Percentiles rank a stretch among this genome's conserved stretches.
These are phyloP conservation scores for Vanacampus margaritifer DNA, from an alignment of 2,113 vertebrate genomes.

Conservation along the genomic window DNA sequence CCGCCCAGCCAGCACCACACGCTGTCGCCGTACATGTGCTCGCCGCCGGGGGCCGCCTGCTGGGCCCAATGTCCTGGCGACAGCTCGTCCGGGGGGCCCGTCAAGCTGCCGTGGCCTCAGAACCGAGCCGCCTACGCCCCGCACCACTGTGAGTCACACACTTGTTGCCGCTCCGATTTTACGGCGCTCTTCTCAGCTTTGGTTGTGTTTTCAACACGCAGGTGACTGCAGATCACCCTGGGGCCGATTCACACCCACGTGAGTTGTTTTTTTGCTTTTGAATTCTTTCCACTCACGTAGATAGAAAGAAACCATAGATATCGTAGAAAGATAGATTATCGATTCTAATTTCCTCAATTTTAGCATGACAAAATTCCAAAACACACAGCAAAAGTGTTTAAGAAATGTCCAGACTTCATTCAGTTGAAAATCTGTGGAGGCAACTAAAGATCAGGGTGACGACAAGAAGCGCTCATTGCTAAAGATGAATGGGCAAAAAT, in stretches of 20 bases:
- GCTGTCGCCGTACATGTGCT: slow-evolving; percentile 49
- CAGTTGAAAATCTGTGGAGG: too few relatives aligned
- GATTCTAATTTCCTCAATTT: too few relatives aligned
- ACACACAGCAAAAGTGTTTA: too few relatives aligned
- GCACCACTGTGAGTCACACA: slow-evolving; percentile 57
- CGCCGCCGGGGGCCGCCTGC: slow-evolving; percentile 51
- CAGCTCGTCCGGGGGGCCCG: slow-evolving; percentile 29
- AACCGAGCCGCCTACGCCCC: slow-evolving; percentile 36
- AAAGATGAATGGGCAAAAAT: too few relatives aligned
- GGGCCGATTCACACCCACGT: slow-evolving; percentile 47
- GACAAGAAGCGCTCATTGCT: too few relatives aligned
- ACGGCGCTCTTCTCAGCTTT: not conserved
- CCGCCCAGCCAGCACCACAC: slow-evolving; percentile 55
- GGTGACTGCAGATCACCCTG: slow-evolving; percentile 44
- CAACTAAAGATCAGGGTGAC: too few relatives aligned
- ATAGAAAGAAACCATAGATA: too few relatives aligned
- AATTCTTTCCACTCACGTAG: not conserved
- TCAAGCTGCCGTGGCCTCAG: slow-evolving; percentile 28
- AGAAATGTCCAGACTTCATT: too few relatives aligned
- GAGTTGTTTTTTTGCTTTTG: slow-evolving; percentile 13
- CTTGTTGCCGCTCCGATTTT: not conserved
- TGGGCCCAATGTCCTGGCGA: slow-evolving; percentile 55
- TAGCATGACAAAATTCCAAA: too few relatives aligned
- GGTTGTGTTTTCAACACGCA: slow-evolving; percentile 30
- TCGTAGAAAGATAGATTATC: too few relatives aligned